A percentile compares a stretch with the other conserved stretches of the same genome.
These are phyloP conservation scores for Ametastegia equiseti DNA, from an alignment of 2,888 invertebrate genomes.

Conservation along the genomic window DNA sequence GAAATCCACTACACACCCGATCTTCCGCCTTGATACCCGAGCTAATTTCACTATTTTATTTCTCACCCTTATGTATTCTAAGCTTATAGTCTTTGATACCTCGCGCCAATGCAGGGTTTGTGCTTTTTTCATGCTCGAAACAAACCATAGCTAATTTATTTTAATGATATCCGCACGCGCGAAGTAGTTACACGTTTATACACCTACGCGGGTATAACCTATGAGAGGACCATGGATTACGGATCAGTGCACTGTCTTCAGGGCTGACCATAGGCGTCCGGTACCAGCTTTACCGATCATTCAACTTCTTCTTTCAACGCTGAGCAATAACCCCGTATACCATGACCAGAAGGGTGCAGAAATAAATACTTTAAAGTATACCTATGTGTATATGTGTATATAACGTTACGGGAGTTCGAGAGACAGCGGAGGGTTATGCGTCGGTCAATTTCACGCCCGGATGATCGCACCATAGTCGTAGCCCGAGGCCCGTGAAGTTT, in stretches of 20 bases:
- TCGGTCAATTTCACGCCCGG: conserved; percentile 44
- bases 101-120: background rate
- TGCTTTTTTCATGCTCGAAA: background rate
- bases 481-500: background rate
- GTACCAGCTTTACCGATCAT: background rate
- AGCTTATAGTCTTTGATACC: too few species aligned
- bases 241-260: background rate
- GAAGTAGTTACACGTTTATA: background rate
- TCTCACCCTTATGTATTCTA: too few species aligned
- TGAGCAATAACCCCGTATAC: background rate
- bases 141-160: background rate
- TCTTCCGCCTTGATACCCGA: background rate
- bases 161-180: background rate
- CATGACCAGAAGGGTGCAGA: conserved; percentile 16
- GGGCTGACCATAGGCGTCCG: conserved; percentile 1
- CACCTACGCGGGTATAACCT: too few species aligned
- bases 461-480: conserved; percentile 18
- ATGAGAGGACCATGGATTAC: background rate
- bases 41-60: conserved; percentile 20
- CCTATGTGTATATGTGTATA: too few species aligned
- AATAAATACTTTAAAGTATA: conserved; percentile 6
- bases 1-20: background rate
- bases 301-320: conserved; percentile 2
- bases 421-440: conserved; percentile 30
- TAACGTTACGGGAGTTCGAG: background rate